Conservation (phyloP, 1,140 invertebrate genomes). For the Periplaneta americana region DNA sequence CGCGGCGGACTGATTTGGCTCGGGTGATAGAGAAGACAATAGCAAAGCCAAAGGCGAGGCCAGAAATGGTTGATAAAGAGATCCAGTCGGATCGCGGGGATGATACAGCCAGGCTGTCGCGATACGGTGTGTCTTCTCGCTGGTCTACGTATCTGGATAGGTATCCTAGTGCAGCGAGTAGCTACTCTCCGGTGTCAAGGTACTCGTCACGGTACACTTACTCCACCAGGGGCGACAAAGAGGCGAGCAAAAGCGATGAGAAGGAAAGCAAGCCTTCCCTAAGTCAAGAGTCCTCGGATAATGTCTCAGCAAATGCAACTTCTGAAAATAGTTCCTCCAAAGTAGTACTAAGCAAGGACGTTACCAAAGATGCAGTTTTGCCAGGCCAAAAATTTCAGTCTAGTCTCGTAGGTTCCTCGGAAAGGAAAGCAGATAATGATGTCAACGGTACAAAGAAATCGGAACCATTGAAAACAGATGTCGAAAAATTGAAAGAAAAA, state of each 20-base stretch:
- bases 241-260: not conserved
- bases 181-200: not conserved
- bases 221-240: slow-evolving; percentile 50
- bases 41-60: slow-evolving; percentile 44
- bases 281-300: not conserved
- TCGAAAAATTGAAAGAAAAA: not conserved
- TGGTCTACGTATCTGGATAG: slow-evolving; percentile 62
- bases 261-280: not conserved
- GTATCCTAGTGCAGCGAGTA: slow-evolving; percentile 32
- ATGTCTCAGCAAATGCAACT: not conserved
- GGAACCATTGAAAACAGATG: not conserved
- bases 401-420: not conserved
- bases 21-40: slow-evolving; percentile 63
- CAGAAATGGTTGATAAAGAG: slow-evolving; percentile 54
- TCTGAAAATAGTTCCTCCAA: not conserved
- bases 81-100: slow-evolving; percentile 61
- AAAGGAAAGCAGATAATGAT: not conserved
- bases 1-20: slow-evolving; percentile 60
- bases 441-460: not conserved
- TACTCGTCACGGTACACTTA: not conserved
- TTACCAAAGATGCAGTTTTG: slow-evolving; percentile 6
- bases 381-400: slow-evolving; percentile 23
- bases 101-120: slow-evolving; percentile 50
- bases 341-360: not conserved
- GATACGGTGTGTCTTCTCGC: slow-evolving; percentile 47